Conservation (phyloP, 1,140 invertebrate genomes). For the Homalodisca vitripennis region DNA sequence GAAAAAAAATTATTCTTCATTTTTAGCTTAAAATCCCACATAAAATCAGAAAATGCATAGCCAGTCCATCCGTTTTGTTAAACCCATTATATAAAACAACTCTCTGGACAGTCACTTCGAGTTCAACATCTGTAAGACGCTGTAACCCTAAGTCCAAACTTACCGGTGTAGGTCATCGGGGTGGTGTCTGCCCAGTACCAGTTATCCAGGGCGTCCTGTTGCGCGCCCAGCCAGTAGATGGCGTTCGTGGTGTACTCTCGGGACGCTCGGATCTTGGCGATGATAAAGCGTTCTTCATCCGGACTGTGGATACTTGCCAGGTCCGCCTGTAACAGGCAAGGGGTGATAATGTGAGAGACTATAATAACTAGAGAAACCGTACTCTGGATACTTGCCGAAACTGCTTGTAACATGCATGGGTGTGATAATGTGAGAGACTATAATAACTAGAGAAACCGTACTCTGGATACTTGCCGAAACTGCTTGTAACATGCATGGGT, state of each 20-base stretch:
- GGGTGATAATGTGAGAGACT: too few species aligned
- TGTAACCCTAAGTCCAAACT: slow-evolving; percentile 31
- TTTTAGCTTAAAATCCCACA: too few species aligned
- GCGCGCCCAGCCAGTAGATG: slow-evolving; percentile 65
- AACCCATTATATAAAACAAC: too few species aligned
- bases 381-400: too few species aligned
- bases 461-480: too few species aligned
- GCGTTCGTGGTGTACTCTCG: slow-evolving; percentile 65
- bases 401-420: too few species aligned
- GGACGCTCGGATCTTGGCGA: slow-evolving; percentile 60
- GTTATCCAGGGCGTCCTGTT: slow-evolving; percentile 46
- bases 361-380: too few species aligned
- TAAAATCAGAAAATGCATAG: too few species aligned
- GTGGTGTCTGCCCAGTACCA: slow-evolving; percentile 62
- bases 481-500: too few species aligned
- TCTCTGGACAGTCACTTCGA: too few species aligned
- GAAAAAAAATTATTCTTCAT: neutral
- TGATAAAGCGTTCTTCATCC: slow-evolving; percentile 64
- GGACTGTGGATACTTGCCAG: slow-evolving; percentile 48
- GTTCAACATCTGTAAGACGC: neutral
- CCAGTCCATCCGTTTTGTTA: neutral
- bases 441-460: too few species aligned
- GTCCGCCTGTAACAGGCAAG: slow-evolving; percentile 45
- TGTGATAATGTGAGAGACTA: too few species aligned
- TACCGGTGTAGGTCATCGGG: slow-evolving; percentile 55